Evolutionary conservation across 2,797 vertebrate species (phyloP), one percentile per base, ranked within the genome.

Genomic region (Brachymystax lenok): DNA sequence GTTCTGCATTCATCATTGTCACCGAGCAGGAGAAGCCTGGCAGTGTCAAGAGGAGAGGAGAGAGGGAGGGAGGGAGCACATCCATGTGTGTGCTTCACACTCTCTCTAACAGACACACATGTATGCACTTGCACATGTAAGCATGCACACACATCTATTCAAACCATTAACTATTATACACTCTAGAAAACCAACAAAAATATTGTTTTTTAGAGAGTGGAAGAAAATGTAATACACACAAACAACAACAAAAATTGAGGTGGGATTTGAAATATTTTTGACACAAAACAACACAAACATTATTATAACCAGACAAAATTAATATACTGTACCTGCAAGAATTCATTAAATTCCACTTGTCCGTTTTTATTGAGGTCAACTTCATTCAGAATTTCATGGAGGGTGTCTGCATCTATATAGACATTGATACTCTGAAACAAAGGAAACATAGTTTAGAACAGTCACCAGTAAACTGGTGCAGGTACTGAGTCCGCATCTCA

Each of bases 1-100:
- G 97, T 97, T 97, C 93, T 87, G 95, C 96, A 99, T 99, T 97
- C 96, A 97, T 99, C 97, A 99, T 94, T 96, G 97, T 97, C 96
- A 96, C 87, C 4, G 81, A 75, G 92, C 90, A 88, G 88, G 89
- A 92, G 92, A 92, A 90, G 91, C 90, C 88, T 87, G 88, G 94
- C 92, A 90, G 91, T 87, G 87, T 88, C 81, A 81, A 80, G 77
- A 80, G 73, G 51, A 69, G 46, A 33, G 69, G 10, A 59, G 69
- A 27, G 28, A 46, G 40, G 40, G 40, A 40, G 50, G 14, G 46
- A 51, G 4, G 10, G 51, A 54, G 81, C 75, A 64, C 21, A 54
- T 33, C 40, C 40, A 46, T 12, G 40, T 46, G 40, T 10, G 40
- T 46, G 19, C 46, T 51, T 71, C 69, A 10, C 35, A 24, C 13